Evolutionary conservation across 2,888 invertebrate genomes (phyloP), one percentile per base, ranked within the genome.

Genomic region (Dasypolia templi): DNA sequence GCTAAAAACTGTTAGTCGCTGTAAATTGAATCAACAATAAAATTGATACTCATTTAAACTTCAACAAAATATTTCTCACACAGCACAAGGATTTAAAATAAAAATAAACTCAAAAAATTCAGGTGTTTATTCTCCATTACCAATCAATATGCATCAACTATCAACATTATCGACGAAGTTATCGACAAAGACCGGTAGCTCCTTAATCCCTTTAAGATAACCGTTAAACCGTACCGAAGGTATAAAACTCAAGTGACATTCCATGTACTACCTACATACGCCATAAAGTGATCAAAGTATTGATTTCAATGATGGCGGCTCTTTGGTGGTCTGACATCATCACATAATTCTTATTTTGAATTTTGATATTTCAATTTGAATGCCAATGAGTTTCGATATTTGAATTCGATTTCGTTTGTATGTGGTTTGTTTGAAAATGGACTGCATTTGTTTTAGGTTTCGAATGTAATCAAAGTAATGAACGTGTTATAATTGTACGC

Each of bases 121-220:
- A 63, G 58, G 73, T 69, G 69, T 69, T n/a, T 63, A 62, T 78
- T 19, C 58, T 79, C 65, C 85, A 84, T 87, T 85, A 86, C 78
- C 78, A 76, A 82, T 84, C 85, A 80, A 82, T 86, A 87, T 62
- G 75, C 71, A 86, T 86, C 86, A 77, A 79, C 79, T 86, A 86
- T 84, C 79, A 70, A 72, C 70, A 82, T 80, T 79, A 84, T 74
- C 78, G 75, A 75, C 62, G 35, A 55, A 72, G 61, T 72, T 82
- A 82, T 84, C 75, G 74, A 70, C 75, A 79, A 94, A 94, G 92
- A 94, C 94, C 93, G 92, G 94, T 94, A 94, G 94, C 94, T 82
- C 87, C 88, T 77, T 91, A 92, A 93, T 92, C 91, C 92, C 90
- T 92, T 94, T 93, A 92, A 94, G 94, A 94, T 95, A 92, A 91